These are phyloP conservation scores for Pseudorhombus dupliciocellatus DNA, from an alignment of 2,113 vertebrate genomes.

Conservation along the genomic window DNA sequence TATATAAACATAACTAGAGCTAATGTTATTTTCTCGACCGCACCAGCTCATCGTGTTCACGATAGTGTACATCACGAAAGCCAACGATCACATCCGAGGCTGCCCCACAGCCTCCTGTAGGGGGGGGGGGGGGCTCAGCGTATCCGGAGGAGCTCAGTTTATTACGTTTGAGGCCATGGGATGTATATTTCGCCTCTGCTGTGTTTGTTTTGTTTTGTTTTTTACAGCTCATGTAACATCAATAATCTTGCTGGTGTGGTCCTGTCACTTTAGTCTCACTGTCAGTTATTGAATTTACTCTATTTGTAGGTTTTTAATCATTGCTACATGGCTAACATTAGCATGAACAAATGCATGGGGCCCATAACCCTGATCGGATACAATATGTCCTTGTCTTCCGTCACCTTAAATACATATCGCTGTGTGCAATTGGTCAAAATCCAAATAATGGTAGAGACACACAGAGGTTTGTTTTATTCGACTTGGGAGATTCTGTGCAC, in stretches of 20 bases:
- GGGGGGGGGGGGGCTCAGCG: conserved; percentile 44
- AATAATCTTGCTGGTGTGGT: conserved; percentile 70
- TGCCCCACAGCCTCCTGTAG: conserved; percentile 23
- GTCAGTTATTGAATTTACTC: conserved; percentile 53
- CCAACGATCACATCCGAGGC: conserved; percentile 74
- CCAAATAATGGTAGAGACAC: too few species aligned
- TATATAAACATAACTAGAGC: conserved; percentile 61
- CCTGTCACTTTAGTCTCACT: conserved; percentile 36
- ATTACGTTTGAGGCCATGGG: conserved; percentile 63
- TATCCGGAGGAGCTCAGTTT: conserved; percentile 58
- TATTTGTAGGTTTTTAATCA: not conserved
- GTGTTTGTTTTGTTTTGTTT: conserved; percentile 67
- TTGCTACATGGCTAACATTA: not conserved
- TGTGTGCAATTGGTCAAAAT: too few species aligned
- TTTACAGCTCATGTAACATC: conserved; percentile 60
- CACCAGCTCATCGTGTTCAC: conserved; percentile 56
- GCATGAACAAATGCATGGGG: not conserved
- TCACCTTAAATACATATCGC: too few species aligned
- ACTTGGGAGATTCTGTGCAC: not conserved
- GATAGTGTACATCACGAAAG: conserved; percentile 68
- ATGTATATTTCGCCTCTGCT: conserved; percentile 42
- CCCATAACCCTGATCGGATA: too few species aligned
- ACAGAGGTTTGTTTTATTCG: not conserved
- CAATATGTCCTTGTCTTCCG: too few species aligned
- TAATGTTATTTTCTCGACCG: conserved; percentile 70